Conservation (phyloP, 2,797 vertebrate genomes). For the Macropodus opercularis region DNA sequence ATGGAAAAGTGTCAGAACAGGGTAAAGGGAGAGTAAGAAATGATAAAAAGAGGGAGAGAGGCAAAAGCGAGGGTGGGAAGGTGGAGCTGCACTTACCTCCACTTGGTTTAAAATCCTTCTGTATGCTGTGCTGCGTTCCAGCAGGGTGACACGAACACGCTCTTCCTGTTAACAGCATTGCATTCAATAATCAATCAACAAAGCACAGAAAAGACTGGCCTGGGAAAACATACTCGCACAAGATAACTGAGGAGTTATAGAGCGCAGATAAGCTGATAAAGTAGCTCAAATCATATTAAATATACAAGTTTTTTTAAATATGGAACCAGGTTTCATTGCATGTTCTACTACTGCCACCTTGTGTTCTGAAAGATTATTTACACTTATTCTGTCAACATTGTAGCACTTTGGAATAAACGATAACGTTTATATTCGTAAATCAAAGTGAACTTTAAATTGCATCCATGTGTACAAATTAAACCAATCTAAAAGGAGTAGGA, state of each 20-base stretch:
- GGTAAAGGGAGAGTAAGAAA: constrained; percentile 17
- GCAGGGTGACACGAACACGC: constrained; percentile 93
- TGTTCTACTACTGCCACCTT: constrained; percentile 63
- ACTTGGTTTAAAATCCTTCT: constrained; percentile 94
- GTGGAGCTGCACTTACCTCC: constrained; percentile 82
- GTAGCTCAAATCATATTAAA: not conserved
- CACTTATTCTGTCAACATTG: not conserved
- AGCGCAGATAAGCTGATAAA: not conserved
- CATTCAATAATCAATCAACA: constrained; percentile 67
- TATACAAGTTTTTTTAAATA: not conserved
- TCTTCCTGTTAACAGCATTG: constrained; percentile 84
- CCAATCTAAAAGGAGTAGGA: not conserved
- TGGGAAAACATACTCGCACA: constrained; percentile 51
- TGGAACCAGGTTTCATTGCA: constrained; percentile 10
- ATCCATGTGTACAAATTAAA: not conserved
- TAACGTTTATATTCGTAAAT: constrained; percentile 1
- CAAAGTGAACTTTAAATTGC: not conserved
- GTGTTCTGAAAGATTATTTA: constrained; percentile 44
- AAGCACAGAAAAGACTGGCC: constrained; percentile 57
- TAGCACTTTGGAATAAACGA: not conserved
- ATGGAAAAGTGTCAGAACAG: constrained; percentile 17
- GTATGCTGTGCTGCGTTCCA: constrained; percentile 94
- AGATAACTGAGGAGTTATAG: constrained; percentile 15
- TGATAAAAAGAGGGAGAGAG: constrained; percentile 25
- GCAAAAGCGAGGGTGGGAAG: constrained; percentile 4